Base-by-base conservation (phyloP, 2,113 vertebrate species). In the Electrona antarctica region DNA sequence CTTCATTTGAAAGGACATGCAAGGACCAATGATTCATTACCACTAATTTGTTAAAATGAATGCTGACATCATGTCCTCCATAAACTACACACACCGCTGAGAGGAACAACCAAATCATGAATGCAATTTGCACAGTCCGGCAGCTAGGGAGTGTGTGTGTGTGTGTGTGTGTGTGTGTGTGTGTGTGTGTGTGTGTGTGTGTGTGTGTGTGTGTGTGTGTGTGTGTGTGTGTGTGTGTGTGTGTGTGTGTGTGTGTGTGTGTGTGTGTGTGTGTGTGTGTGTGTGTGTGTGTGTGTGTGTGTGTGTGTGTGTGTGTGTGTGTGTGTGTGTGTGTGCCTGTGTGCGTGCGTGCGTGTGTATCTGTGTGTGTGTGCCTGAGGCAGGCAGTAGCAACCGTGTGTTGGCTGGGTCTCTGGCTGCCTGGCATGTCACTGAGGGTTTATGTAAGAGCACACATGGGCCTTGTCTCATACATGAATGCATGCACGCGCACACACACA, bases 361-460 rank as follows among this genome's bases (percentile, higher is more conserved):
- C 57, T 81, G 72, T 5, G 29, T 70, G 69, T 69, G 50, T 71
- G 11, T 56, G 48, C 21, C 21, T 21, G 21, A 21, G 21, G 72
- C 64, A 80, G 56, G 76, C 82, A 61, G 78, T n/a, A 68, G 71
- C 73, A 85, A 76, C 82, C 84, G 65, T 56, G 75, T 2, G 10
- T 72, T 79, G 77, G 77, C 79, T 83, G 79, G 46, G 61, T 86
- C 74, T 79, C 69, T 60, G 71, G 75, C 67, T 73, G 74, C 78
- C 69, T 85, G 73, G 60, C 78, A 70, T 69, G 74, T 84, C 77
- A 77, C 85, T 63, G 78, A 61, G 72, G 60, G 50, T 88, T 89
- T 89, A 88, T 83, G 79, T 88, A 89, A 89, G 78, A 83, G 69
- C 21, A 14, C 57, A 46, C 45, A 65, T 10, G 9, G 28, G 15